Evolutionary conservation across 1,140 invertebrate species (phyloP).

Genomic region (Caenorhabditis brenneri): DNA sequence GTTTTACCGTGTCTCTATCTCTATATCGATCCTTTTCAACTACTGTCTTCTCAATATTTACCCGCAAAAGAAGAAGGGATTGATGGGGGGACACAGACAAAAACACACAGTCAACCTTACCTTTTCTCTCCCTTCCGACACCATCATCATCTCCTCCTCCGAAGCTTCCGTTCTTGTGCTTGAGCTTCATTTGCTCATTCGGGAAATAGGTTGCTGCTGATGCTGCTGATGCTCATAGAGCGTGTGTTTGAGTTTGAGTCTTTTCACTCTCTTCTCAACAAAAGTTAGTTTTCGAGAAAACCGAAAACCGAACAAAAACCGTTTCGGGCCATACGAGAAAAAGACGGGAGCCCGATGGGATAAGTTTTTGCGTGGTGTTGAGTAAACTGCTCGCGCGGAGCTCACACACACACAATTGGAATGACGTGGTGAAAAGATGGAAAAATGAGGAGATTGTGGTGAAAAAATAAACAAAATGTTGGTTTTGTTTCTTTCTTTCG

Average conservation of each 20-base stretch:
- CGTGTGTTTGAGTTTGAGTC: conserved; percentile 6
- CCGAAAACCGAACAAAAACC: conserved; percentile 36
- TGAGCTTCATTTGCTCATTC: conserved; percentile 38
- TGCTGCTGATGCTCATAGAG: too few relatives aligned
- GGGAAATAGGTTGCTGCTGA: not conserved
- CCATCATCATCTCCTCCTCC: not conserved
- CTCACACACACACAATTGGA: conserved; percentile 10
- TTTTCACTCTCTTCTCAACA: not conserved
- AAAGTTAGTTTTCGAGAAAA: conserved; percentile 18
- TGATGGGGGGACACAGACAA: not conserved
- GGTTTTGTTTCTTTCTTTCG: conserved; percentile 37
- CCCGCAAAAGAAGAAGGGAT: conserved; percentile 33
- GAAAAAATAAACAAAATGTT: conserved; percentile 40
- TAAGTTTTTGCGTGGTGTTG: conserved; percentile 33
- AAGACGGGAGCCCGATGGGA: not conserved
- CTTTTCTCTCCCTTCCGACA: not conserved
- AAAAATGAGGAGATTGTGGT: not conserved
- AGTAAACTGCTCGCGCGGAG: not conserved
- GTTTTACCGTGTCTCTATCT: not conserved
- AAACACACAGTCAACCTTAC: conserved; percentile 1
- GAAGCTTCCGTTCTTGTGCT: conserved; percentile 18
- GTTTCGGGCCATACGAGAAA: not conserved
- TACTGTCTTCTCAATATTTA: conserved; percentile 12
- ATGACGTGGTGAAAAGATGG: conserved; percentile 4
- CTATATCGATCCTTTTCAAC: conserved; percentile 1